Evolutionary conservation across 2,888 invertebrate species (phyloP).

Genomic region (Aleiodes testaceus): DNA sequence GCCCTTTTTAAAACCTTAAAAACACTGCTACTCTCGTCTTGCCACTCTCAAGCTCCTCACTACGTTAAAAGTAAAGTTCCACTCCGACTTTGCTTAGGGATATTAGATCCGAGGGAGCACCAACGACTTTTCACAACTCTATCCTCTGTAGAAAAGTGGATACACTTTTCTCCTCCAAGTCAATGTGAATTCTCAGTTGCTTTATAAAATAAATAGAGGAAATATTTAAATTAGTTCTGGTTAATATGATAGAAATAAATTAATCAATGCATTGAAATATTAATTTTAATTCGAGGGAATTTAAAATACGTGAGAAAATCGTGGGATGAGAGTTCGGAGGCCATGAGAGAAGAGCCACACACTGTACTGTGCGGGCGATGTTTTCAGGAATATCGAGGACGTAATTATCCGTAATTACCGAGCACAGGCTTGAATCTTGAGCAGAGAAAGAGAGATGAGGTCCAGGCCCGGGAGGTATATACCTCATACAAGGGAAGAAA

Average conservation of each 20-base stretch:
- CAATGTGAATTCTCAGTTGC: slow-evolving; percentile 12
- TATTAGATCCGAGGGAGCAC: slow-evolving; percentile 56
- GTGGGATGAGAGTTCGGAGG: slow-evolving; percentile 49
- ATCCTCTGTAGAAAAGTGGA: slow-evolving; percentile 1
- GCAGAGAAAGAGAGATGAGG: slow-evolving; percentile 42
- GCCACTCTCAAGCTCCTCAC: slow-evolving; percentile 34
- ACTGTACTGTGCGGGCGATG: slow-evolving; percentile 55
- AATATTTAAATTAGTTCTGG: too few species aligned
- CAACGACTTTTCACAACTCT: slow-evolving; percentile 43
- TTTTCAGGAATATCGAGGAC: slow-evolving; percentile 71
- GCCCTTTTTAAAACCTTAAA: slow-evolving; percentile 42
- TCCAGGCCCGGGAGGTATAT: slow-evolving; percentile 48
- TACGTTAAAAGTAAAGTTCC: slow-evolving; percentile 61
- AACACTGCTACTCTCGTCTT: slow-evolving; percentile 44
- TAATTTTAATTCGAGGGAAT: slow-evolving; percentile 43
- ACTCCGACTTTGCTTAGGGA: slow-evolving; percentile 59
- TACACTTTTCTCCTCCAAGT: slow-evolving; percentile 7
- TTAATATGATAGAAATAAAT: too few species aligned
- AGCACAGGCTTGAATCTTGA: slow-evolving; percentile 67
- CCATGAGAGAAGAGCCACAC: slow-evolving; percentile 45
- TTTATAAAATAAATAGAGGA: not conserved
- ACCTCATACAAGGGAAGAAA: slow-evolving; percentile 43
- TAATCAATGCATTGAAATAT: slow-evolving; percentile 10
- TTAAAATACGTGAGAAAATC: slow-evolving; percentile 48
- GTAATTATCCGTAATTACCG: slow-evolving; percentile 72